A percentile compares a stretch with the other conserved stretches of the same genome.
Evolutionary conservation across 2,113 vertebrate species (phyloP).

Genomic region (Cyprinodon brontotheroides): DNA sequence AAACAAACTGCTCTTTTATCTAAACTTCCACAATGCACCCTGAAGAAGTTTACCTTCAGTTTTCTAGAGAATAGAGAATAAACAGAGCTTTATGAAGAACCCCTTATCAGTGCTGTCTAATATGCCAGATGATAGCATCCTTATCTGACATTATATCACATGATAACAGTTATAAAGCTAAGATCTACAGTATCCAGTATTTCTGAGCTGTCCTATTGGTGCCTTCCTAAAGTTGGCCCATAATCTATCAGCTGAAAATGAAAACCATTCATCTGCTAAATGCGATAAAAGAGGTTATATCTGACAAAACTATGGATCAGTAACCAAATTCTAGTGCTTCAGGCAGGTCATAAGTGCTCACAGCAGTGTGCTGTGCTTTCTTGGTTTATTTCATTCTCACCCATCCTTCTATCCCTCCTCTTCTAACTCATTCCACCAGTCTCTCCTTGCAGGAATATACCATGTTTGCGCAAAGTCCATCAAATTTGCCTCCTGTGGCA

Average conservation of each 20-base stretch:
- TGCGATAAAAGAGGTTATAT: background rate
- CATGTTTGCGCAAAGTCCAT: slow-evolving; percentile 29
- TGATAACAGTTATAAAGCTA: background rate
- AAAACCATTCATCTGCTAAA: slow-evolving; percentile 35
- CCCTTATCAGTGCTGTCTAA: background rate
- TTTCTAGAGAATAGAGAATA: background rate
- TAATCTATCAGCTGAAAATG: slow-evolving; percentile 16
- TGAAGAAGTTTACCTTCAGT: background rate
- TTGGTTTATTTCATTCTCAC: background rate
- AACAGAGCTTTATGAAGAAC: background rate
- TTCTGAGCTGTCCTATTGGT: background rate
- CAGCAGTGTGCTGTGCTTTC: background rate
- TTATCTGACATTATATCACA: background rate
- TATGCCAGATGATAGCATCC: background rate
- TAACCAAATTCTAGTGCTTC: background rate
- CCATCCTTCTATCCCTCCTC: background rate
- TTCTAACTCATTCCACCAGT: background rate
- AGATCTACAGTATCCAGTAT: background rate
- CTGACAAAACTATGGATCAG: slow-evolving; percentile 12
- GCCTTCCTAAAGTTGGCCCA: background rate
- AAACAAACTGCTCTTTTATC: background rate
- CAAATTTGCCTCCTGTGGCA: slow-evolving; percentile 30
- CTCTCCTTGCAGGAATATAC: background rate
- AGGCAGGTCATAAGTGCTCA: background rate
- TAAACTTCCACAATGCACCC: background rate